Conservation (phyloP, 2,113 vertebrate species). For the Felis catus region F.catus_Fca126_mat1.0 CM031419.1:117807501-117808000, state of each 20-base stretch:
- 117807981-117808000: background rate
- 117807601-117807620: rapidly evolving
- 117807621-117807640: background rate
- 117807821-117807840: background rate
- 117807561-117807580: background rate
- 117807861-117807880: background rate
- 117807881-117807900: background rate
- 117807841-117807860: background rate
- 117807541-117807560: background rate
- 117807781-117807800: background rate
- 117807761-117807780: background rate
- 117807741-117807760: background rate
- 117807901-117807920: background rate
- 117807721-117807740: background rate
- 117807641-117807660: no score
- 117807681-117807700: background rate
- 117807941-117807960: background rate
- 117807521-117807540: background rate
- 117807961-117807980: background rate
- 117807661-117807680: background rate
- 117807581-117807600: background rate
- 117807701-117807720: background rate
- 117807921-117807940: background rate
- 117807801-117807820: background rate
- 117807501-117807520: background rate